Evolutionary conservation across 2,888 invertebrate genomes (phyloP).

Genomic region (Melanophora roralis): DNA sequence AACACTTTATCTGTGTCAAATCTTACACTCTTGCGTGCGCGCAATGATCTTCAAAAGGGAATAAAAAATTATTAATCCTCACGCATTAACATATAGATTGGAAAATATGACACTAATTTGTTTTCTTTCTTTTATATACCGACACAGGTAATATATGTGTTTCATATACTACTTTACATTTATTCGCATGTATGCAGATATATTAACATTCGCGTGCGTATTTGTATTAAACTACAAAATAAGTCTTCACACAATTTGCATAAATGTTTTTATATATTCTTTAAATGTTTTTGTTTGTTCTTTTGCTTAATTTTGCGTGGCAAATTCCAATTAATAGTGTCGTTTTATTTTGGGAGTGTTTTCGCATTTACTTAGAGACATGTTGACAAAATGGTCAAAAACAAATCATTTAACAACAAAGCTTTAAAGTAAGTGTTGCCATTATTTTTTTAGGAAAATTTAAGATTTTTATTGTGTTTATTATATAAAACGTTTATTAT

Average conservation of each 20-base stretch:
- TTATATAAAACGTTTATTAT: too few relatives aligned
- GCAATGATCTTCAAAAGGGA: too few relatives aligned
- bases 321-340: conserved; percentile 49
- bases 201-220: background rate
- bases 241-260: conserved; percentile 20
- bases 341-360: conserved; percentile 46
- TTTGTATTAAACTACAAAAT: conserved; percentile 3
- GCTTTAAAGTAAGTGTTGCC: background rate
- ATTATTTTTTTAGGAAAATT: too few relatives aligned
- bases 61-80: too few relatives aligned
- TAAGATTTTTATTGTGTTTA: too few relatives aligned
- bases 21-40: too few relatives aligned
- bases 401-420: background rate
- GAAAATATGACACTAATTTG: conserved; percentile 27
- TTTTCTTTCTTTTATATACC: background rate
- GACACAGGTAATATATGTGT: background rate
- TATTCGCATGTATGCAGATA: background rate
- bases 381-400: conserved; percentile 6
- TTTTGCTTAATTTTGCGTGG: conserved; percentile 38
- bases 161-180: background rate
- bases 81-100: too few relatives aligned
- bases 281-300: background rate
- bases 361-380: conserved; percentile 10
- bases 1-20: too few relatives aligned
- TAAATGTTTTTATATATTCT: conserved; percentile 4